Base-by-base conservation (phyloP, 2,888 invertebrate species). In the Chrysopilus asiliformis region DNA sequence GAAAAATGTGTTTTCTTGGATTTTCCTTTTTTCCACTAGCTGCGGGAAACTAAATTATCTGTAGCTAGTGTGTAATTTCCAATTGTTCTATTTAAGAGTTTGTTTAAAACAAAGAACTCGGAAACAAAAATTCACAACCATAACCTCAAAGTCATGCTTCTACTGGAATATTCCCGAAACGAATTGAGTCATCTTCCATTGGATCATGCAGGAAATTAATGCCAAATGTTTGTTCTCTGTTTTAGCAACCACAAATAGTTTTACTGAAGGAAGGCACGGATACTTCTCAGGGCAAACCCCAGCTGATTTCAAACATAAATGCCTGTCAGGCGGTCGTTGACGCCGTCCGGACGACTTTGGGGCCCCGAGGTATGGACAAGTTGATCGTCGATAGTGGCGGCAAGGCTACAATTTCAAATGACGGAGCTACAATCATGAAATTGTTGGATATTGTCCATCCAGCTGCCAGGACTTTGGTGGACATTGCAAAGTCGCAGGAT, bases 301-400 rank as follows among this genome's bases (percentile, higher is more conserved):
- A 99, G 64, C 71, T 97, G 41, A 75, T 95, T 49, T 93, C 93
- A 36, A 97, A 97, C 64, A 95, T 97, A 62, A 95, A 87, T 73
- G 95, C 95, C 15, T 97, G 95, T 60, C 89, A 91, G 61, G 70
- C 79, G 7, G 83, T 99, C 20, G 91, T 90, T 2, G 97, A 98
- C 69, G 86, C 94, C 25, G 91, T 74, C 2, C 77, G 95, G 40
- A 98, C 98, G 2, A 99, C 98, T 0, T 70, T 99, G 27, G 98
- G 98, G 29, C 98, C 98, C 5, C 76, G 98, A 18, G 98, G 98
- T 45, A 93, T 99, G 94, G 98, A 99, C 65, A 99, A 99, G 62
- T 70, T 99, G 34, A 91, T 99, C 42, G 94, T 98, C 0, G 85
- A 90, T 56, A 71, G 73, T 43, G 72, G 72, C 46, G 91, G 93